These are phyloP conservation scores for Psilopsiagon aymara DNA, from an alignment of 2,113 vertebrate species.

Conservation along the genomic window DNA sequence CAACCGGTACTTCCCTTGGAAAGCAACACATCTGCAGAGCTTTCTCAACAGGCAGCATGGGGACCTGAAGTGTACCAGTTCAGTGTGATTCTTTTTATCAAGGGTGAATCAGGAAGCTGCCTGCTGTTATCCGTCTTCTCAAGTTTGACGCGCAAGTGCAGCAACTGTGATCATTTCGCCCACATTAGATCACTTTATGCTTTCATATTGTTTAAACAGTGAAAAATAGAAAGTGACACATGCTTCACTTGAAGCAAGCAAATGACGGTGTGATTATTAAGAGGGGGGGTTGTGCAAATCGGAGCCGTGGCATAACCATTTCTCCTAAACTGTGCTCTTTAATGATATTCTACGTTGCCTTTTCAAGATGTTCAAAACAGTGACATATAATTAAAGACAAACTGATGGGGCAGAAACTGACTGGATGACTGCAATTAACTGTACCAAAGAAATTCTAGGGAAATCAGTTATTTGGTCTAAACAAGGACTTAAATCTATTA, in stretches of 20 bases:
- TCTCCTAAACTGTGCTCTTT: background rate
- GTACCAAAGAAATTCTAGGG: background rate
- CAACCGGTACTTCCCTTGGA: background rate
- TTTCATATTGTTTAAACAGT: background rate
- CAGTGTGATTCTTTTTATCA: accelerated
- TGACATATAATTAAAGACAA: background rate
- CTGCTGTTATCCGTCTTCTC: background rate
- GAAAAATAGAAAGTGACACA: background rate
- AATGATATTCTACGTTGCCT: background rate
- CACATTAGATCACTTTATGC: background rate
- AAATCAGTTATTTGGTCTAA: background rate
- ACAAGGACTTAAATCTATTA: background rate
- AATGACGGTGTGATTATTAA: background rate
- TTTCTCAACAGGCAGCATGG: accelerated
- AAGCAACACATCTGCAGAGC: background rate
- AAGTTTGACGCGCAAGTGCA: background rate
- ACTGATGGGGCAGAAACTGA: background rate
- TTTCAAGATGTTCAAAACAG: background rate
- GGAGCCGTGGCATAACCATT: accelerated
- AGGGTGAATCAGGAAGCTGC: background rate
- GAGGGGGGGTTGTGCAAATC: background rate
- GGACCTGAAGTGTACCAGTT: accelerated
- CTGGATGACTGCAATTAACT: background rate
- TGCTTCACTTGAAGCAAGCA: background rate
- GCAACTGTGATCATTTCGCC: background rate